A percentile compares a stretch with the other conserved stretches of the same genome.
Evolutionary conservation across 2,113 vertebrate species (phyloP).

Genomic region (Zapornia atra): DNA sequence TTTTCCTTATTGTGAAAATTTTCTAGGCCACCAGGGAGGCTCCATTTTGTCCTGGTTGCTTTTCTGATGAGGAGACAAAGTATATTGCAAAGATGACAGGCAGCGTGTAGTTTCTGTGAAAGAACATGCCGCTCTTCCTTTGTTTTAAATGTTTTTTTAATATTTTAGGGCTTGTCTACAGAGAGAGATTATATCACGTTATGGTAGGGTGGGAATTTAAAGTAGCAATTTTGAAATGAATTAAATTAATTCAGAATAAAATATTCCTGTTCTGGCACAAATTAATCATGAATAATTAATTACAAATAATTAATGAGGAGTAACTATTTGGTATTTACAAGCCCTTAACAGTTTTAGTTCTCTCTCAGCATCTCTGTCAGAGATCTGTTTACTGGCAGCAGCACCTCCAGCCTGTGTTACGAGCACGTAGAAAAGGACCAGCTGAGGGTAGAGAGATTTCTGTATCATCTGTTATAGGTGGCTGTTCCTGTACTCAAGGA

Average conservation of each 20-base stretch:
- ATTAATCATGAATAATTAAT: conserved; percentile 71
- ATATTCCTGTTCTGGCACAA: conserved; percentile 64
- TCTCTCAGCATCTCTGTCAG: conserved; percentile 11
- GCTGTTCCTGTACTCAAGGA: background rate
- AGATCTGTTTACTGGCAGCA: conserved; percentile 14
- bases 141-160: conserved; percentile 67
- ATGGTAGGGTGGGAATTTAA: conserved; percentile 59
- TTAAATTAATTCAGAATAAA: conserved; percentile 68
- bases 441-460: background rate
- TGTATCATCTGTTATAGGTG: fast-evolving
- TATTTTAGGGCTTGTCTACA: conserved; percentile 63
- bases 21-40: background rate
- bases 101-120: background rate
- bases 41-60: conserved; percentile 26
- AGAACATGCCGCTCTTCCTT: background rate
- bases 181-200: conserved; percentile 64
- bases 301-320: conserved; percentile 63
- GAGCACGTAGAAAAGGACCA: background rate
- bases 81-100: background rate
- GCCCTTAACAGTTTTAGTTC: conserved; percentile 40
- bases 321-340: conserved; percentile 63
- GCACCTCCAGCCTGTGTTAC: background rate
- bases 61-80: background rate
- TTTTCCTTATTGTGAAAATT: background rate
- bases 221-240: conserved; percentile 65